Evolutionary conservation across 2,113 vertebrate genomes (phyloP), one percentile per base, ranked within the genome.

Genomic region (Suncus etruscus): DNA sequence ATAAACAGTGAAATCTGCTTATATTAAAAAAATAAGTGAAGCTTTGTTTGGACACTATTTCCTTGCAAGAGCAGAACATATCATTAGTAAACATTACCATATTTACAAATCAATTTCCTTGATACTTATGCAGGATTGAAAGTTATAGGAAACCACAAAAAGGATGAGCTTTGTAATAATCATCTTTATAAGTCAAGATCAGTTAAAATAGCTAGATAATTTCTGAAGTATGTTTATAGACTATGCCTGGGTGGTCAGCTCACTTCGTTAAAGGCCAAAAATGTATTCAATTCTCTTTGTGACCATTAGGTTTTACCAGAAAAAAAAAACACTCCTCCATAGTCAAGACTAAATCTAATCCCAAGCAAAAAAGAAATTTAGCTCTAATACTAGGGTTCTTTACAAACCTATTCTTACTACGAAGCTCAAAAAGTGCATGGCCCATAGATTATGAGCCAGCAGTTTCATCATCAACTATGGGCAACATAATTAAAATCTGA

Each of bases 31-130:
- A 87, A 94, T 12, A 94, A 92, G 90, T 83, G 88, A 96, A 96
- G 95, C 97, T 97, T 96, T 96, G 94, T 95, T 97, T 97, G 79
- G 66, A 81, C 91, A 96, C 86, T 95, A 96, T 92, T 24, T 91
- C 86, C 80, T 97, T 97, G 92, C 95, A 97, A 97, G 96, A 97
- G 95, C 96, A 97, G 96, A 94, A 96, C 97, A 96, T 93, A 97
- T 95, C 93, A 65, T 96, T 96, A 95, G 54, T 1, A 51, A 94
- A 94, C 84, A 96, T 94, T 91, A 89, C 90, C 63, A 86, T 93
- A 95, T 93, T 95, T 92, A 75, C 68, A 92, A 94, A 83, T 11
- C 50, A 65, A 95, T 69, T 95, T 91, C 84, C 85, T 93, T 85
- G 78, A 51, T 74, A 87, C 58, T 93, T 58, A 75, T 0, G 31